A percentile compares a stretch with the other conserved stretches of the same genome.
phyloP scores from a whole-genome alignment of 2,113 vertebrate species.

The Chloebia gouldiae region DNA sequence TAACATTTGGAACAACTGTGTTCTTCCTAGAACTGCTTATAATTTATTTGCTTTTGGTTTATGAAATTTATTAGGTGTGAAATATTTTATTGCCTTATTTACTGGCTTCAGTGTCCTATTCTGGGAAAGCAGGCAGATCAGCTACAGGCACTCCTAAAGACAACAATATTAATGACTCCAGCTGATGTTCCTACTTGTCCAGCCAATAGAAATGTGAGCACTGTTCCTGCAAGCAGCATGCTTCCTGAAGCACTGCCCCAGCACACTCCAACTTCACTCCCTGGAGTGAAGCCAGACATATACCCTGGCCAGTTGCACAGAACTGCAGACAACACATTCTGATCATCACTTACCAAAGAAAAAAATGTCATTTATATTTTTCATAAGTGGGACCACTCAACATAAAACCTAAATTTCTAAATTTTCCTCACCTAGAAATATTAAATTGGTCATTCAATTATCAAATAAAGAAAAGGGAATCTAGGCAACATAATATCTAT shows the following conservation, averaged over 20 bases:
- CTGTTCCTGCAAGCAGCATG: neutral
- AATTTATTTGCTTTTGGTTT: conserved; percentile 14
- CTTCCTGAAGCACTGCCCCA: neutral
- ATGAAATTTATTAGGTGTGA: conserved; percentile 49
- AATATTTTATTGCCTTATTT: conserved; percentile 49
- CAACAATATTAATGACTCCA: conserved; percentile 44
- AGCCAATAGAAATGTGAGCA: conserved; percentile 28
- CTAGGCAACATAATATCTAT: neutral
- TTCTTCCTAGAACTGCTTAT: neutral
- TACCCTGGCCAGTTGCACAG: neutral
- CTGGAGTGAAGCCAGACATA: neutral
- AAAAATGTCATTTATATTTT: neutral
- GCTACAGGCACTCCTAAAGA: conserved; percentile 12
- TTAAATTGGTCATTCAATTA: neutral
- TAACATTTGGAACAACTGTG: neutral
- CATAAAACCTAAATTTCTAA: neutral
- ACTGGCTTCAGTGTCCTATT: conserved; percentile 5
- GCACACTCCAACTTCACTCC: neutral
- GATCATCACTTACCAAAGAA: neutral
- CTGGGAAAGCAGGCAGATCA: conserved; percentile 25
- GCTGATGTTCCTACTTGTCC: conserved; percentile 38
- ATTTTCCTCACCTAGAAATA: neutral
- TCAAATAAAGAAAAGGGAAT: neutral
- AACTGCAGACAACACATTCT: neutral
- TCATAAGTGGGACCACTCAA: neutral